Conservation (phyloP, 2,797 vertebrate species). For the Gila robusta region DNA sequence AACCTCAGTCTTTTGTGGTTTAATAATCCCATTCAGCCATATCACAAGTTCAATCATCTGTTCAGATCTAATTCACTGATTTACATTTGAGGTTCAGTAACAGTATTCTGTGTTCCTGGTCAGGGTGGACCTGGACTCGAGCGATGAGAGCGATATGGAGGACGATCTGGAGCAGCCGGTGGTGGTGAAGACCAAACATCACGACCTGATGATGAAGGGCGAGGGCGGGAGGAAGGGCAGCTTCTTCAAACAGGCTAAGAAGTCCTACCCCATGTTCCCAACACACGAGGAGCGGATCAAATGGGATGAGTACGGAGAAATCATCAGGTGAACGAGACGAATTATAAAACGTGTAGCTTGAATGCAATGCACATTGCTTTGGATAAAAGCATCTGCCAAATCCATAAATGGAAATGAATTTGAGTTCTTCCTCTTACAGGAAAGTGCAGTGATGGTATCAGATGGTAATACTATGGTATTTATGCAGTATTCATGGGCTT, state of each 20-base stretch:
- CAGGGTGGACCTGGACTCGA: constrained; percentile 96
- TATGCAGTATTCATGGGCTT: not conserved
- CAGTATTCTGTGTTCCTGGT: not conserved
- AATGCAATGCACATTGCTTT: not conserved
- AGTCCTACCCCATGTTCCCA: constrained; percentile 99
- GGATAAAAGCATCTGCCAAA: not conserved
- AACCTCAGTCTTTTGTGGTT: not conserved
- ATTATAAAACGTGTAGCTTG: not conserved
- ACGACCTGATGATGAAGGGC: constrained; percentile 98
- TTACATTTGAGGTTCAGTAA: not conserved
- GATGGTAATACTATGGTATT: too few species aligned
- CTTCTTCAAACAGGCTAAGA: constrained; percentile 99
- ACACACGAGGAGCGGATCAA: constrained; percentile 96
- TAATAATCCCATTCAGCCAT: not conserved
- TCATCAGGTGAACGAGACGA: constrained; percentile 87
- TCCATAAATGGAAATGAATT: too few species aligned
- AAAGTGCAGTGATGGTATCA: too few species aligned
- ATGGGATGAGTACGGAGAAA: constrained; percentile 99
- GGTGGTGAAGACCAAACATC: constrained; percentile 90
- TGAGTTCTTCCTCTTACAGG: too few species aligned
- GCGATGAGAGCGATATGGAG: constrained; percentile 95
- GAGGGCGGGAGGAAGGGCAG: constrained; percentile 96
- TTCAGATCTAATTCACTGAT: not conserved
- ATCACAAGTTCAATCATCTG: not conserved
- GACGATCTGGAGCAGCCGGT: constrained; percentile 94